A percentile compares a stretch with the other conserved stretches of the same genome.
Conservation (phyloP, 2,888 invertebrate species). For the Drosophila anomalata region DNA sequence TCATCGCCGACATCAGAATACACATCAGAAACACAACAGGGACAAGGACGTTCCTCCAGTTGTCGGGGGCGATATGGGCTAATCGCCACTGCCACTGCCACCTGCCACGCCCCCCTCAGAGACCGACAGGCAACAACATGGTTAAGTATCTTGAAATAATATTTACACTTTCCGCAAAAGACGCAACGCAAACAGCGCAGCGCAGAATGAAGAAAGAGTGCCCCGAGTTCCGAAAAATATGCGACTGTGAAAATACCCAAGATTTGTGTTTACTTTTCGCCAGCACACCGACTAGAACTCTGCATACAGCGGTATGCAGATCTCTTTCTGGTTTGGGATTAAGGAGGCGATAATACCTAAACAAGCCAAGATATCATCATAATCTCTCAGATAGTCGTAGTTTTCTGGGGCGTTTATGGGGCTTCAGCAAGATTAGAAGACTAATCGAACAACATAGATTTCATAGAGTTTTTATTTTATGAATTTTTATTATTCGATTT, state of each 20-base stretch:
- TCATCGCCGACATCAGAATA: slow-evolving; percentile 73
- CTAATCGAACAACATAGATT: too few species aligned
- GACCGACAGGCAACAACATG: slow-evolving; percentile 57
- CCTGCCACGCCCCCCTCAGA: neutral
- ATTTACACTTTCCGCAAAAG: slow-evolving; percentile 75
- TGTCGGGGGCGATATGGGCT: slow-evolving; percentile 54
- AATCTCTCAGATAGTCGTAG: neutral
- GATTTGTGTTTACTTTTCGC: neutral
- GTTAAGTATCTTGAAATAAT: slow-evolving; percentile 77
- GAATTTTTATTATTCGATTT: too few species aligned
- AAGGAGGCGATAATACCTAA: neutral
- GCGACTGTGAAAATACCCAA: neutral
- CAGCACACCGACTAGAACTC: neutral
- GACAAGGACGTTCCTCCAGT: slow-evolving; percentile 43
- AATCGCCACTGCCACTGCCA: slow-evolving; percentile 48
- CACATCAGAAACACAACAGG: slow-evolving; percentile 70
- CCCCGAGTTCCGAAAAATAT: neutral
- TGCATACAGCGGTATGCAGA: neutral
- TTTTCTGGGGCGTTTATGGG: neutral
- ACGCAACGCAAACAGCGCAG: slow-evolving; percentile 59
- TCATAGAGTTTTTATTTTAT: too few species aligned
- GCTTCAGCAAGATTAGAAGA: too few species aligned
- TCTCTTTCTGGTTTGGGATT: neutral
- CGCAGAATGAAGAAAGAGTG: slow-evolving; percentile 25
- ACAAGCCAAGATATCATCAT: neutral